Base-by-base conservation (phyloP, 2,888 invertebrate genomes). In the Xanthorhoe designata region DNA sequence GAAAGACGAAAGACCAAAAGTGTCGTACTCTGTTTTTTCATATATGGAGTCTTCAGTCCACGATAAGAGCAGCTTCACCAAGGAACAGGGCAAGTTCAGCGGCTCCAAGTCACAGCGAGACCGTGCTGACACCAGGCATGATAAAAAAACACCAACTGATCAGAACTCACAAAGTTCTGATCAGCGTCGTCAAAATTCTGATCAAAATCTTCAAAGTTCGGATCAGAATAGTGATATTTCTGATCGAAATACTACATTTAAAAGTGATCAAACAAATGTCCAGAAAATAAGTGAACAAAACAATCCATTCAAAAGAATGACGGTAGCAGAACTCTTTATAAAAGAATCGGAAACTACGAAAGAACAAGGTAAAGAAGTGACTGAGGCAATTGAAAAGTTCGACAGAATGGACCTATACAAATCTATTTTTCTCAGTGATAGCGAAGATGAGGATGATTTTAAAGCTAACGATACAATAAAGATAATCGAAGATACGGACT, bases 361-460 rank as follows among this genome's bases (percentile, higher is more conserved):
- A 70, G 76, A 84, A 2, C 75, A 83, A 71, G 84, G 79, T 0
- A 76, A 74, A 4, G 84, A 82, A 76, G 85, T 91, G 0, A 86
- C 86, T 0, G 87, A 92, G 56, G 90, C 94, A 0, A 94, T 94
- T 64, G 85, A 92, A 17, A 89, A 91, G 74, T 94, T 94, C 64
- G 92, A 94, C 65, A 93, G 88, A 87, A 92, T 94, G 84, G 98
- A 98, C 87, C 91, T 99, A 3, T 99, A 98, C 81, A 97, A 97
- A 86, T 96, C 98, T 0, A 97, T 99, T 78, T 99, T 99, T 82
- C 94, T 97, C 29, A 96, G 96, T 77, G 97, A 97, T 66, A 96
- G 96, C 79, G 97, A 96, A 76, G 94, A 95, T 13, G 96, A 96
- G 58, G 75, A 70, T 42, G 73, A 69, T 6, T 68, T 69, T 9